These are phyloP conservation scores for Mohoua ochrocephala DNA, from an alignment of 2,113 vertebrate genomes.

Conservation along the genomic window DNA sequence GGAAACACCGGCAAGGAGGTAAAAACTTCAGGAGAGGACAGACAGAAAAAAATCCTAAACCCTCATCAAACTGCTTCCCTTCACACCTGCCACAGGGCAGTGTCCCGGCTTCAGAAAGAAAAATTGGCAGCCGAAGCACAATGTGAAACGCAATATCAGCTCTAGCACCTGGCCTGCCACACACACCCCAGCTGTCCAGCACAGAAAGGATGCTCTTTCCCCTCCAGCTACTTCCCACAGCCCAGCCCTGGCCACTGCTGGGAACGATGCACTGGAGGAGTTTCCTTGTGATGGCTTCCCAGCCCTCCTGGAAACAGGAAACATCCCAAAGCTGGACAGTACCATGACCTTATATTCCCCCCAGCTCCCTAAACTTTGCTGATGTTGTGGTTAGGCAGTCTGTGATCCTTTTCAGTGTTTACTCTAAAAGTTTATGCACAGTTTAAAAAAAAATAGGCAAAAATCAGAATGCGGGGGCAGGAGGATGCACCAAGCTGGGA, in stretches of 20 bases:
- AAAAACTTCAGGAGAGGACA: background rate
- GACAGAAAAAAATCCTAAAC: background rate
- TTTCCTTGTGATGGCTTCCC: background rate
- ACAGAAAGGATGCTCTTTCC: background rate
- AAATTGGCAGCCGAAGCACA: background rate
- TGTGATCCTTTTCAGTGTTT: background rate
- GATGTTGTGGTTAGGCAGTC: background rate
- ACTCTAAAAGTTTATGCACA: background rate
- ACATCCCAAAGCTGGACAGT: background rate
- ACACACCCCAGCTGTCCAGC: rapidly evolving
- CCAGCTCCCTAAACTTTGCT: background rate
- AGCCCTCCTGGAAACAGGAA: background rate
- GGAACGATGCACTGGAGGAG: background rate
- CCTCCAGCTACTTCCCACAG: background rate
- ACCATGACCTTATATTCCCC: background rate
- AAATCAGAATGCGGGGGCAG: background rate
- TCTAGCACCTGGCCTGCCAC: background rate
- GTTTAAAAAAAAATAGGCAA: background rate
- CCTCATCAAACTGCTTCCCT: background rate
- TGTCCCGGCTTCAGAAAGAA: background rate
- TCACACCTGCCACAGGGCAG: background rate
- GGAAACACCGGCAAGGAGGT: background rate
- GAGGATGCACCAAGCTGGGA: background rate
- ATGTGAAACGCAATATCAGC: background rate
- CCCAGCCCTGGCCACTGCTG: background rate